These are phyloP conservation scores for Tinamus major DNA, from an alignment of 2,797 vertebrate genomes.

Conservation along the genomic window DNA sequence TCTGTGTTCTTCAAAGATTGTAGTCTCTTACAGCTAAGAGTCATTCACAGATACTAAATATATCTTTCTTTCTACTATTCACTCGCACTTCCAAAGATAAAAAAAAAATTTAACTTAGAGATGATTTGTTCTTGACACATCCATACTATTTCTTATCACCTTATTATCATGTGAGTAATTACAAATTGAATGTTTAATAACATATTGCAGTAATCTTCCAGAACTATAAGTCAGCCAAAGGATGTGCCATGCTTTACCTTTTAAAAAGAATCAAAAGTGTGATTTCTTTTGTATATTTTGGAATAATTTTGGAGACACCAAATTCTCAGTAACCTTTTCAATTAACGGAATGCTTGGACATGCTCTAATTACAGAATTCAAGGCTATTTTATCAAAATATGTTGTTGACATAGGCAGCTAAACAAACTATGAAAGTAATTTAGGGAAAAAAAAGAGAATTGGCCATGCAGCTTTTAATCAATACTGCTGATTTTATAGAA, in stretches of 20 bases:
- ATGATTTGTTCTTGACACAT: neutral
- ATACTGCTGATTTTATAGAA: neutral
- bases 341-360: neutral
- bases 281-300: neutral
- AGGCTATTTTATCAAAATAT: neutral
- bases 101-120: neutral
- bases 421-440: neutral
- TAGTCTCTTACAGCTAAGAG: neutral
- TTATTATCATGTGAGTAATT: neutral
- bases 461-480: neutral
- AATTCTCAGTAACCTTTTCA: neutral
- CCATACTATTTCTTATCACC: neutral
- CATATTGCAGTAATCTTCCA: neutral
- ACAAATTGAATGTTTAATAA: neutral
- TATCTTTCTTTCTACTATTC: neutral
- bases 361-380: neutral
- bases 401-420: neutral
- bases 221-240: neutral
- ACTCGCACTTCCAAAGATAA: neutral
- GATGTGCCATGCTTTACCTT: neutral
- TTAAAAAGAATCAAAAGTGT: neutral
- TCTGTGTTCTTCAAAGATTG: neutral
- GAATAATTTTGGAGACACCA: neutral
- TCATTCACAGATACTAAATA: neutral
- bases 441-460: neutral